phyloP scores from a whole-genome alignment of 2,113 vertebrate genomes.

The Gobius niger region DNA sequence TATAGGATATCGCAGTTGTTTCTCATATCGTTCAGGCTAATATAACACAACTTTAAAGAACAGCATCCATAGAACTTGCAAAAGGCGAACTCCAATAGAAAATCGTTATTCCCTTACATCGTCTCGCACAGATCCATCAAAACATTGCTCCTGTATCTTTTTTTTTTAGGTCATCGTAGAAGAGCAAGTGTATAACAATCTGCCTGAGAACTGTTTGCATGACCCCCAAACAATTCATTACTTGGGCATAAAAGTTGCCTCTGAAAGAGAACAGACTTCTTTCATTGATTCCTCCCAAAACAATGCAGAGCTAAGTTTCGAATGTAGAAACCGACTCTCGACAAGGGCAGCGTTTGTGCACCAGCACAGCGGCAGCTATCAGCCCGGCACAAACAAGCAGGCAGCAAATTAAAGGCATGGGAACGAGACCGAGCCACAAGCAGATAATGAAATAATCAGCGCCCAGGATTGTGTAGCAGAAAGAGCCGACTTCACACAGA shows the following conservation, averaged over 20 bases:
- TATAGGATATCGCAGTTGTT: too few relatives aligned
- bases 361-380: constrained; percentile 24
- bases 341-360: constrained; percentile 9
- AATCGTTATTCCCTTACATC: too few relatives aligned
- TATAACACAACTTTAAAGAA: too few relatives aligned
- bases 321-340: background rate
- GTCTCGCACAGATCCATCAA: too few relatives aligned
- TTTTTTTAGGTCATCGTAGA: too few relatives aligned
- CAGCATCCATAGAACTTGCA: too few relatives aligned
- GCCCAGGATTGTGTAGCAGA: constrained; percentile 66
- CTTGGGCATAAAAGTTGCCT: constrained; percentile 1
- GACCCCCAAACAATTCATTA: background rate
- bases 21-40: too few relatives aligned
- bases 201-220: background rate
- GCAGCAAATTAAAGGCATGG: constrained; percentile 13
- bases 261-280: background rate
- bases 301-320: background rate
- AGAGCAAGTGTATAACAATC: background rate
- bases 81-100: too few relatives aligned
- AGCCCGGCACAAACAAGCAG: constrained; percentile 30
- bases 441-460: constrained; percentile 57
- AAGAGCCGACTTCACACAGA: constrained; percentile 54
- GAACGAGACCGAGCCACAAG: constrained; percentile 27
- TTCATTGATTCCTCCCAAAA: constrained; percentile 4
- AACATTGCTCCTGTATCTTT: too few relatives aligned